Conservation (phyloP, 2,113 vertebrate genomes). For the Mungos mungo region DNA sequence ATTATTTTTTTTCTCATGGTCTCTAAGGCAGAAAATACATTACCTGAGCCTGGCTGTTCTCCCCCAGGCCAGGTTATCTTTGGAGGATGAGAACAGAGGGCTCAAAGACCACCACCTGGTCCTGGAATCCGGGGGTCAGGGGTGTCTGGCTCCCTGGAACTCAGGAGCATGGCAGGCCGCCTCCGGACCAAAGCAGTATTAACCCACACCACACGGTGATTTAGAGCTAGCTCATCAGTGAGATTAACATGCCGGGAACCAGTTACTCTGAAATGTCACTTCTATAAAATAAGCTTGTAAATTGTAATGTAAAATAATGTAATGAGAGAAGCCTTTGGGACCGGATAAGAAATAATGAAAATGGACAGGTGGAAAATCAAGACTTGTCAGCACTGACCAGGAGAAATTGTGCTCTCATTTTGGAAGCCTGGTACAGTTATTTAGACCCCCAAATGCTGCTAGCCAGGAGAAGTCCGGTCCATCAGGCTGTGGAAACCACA, state of each 20-base stretch:
- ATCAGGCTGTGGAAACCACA: neutral
- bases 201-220: neutral
- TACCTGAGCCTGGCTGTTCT: neutral
- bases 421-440: neutral
- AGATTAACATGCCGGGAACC: neutral
- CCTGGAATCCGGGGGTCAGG: neutral
- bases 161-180: too few species aligned
- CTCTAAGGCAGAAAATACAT: neutral
- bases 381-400: neutral
- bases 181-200: neutral
- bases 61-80: neutral
- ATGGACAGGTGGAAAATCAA: neutral
- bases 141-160: neutral
- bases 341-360: conserved; percentile 31
- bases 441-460: neutral
- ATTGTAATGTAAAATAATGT: conserved; percentile 28
- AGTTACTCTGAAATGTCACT: neutral
- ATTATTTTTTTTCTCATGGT: neutral
- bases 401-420: neutral
- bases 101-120: neutral
- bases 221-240: neutral
- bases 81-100: neutral
- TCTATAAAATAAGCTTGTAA: conserved; percentile 53
- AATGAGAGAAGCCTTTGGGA: conserved; percentile 37
- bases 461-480: too few species aligned